Percentiles rank a stretch among this genome's conserved stretches.
phyloP scores from a whole-genome alignment of 2,113 vertebrate species.

The Melospiza georgiana region DNA sequence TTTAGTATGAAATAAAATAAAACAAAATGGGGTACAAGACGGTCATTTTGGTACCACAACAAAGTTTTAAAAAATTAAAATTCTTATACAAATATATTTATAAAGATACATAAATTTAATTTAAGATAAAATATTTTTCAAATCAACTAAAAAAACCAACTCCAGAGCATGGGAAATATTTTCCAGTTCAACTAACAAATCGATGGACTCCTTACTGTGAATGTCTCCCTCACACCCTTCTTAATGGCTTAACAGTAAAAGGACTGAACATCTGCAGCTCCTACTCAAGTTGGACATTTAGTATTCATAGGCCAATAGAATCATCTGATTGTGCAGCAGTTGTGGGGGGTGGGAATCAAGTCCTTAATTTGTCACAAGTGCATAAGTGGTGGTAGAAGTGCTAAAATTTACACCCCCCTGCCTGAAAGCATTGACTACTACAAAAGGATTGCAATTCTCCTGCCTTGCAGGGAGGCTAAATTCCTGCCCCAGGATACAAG shows the following conservation, averaged over 20 bases:
- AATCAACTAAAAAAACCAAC: not conserved
- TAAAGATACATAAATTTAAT: not conserved
- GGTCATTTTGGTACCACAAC: not conserved
- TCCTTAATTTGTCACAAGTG: not conserved
- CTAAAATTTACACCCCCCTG: not conserved
- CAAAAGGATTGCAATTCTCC: not conserved
- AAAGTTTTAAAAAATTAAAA: not conserved
- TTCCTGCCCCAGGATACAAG: conserved; percentile 24
- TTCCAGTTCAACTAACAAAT: not conserved
- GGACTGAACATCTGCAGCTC: not conserved
- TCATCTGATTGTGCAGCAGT: not conserved
- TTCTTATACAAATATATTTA: not conserved
- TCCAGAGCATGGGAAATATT: not conserved
- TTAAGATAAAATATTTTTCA: not conserved
- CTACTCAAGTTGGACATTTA: not conserved
- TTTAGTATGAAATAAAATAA: not conserved
- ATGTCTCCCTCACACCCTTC: not conserved
- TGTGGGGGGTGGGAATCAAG: not conserved
- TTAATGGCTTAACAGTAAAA: not conserved
- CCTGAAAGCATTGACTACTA: not conserved
- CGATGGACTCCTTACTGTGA: not conserved
- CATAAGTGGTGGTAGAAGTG: not conserved
- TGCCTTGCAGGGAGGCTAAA: not conserved
- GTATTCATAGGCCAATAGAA: not conserved
- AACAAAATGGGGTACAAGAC: not conserved